These are phyloP conservation scores for Diorhabda sublineata DNA, from an alignment of 1,140 invertebrate genomes.

Conservation along the genomic window DNA sequence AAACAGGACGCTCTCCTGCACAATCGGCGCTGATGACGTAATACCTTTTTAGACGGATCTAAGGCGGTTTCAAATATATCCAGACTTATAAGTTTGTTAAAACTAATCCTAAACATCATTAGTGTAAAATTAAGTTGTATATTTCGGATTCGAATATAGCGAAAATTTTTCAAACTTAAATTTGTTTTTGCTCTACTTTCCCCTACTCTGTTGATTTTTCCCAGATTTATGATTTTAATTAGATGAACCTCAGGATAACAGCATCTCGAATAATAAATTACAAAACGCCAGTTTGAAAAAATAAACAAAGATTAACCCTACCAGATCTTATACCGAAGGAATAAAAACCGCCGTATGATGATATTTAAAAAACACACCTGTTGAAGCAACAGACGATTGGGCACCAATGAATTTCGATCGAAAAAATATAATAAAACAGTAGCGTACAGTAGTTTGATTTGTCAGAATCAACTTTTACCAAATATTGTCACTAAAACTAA, in stretches of 20 bases:
- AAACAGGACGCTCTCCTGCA: too few relatives aligned
- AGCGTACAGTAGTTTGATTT: neutral
- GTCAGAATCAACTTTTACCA: too few relatives aligned
- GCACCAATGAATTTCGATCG: constrained; percentile 15
- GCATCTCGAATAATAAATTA: constrained; percentile 16
- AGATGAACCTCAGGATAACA: constrained; percentile 7
- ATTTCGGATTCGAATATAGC: too few relatives aligned
- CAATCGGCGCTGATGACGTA: too few relatives aligned
- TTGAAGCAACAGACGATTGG: constrained; percentile 12
- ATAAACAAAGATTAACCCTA: constrained; percentile 16
- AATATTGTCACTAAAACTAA: too few relatives aligned
- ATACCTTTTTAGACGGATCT: too few relatives aligned
- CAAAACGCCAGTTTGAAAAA: constrained; percentile 6
- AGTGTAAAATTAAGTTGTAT: too few relatives aligned
- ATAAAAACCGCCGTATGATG: constrained; percentile 12
- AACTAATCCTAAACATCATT: too few relatives aligned
- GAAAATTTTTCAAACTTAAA: too few relatives aligned
- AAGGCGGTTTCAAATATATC: too few relatives aligned
- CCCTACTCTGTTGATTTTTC: constrained; percentile 7
- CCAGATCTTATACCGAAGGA: constrained; percentile 11
- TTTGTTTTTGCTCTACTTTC: neutral
- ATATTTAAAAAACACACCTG: constrained; percentile 18
- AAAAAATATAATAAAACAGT: constrained; percentile 5
- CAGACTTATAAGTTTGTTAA: too few relatives aligned
- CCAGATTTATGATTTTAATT: constrained; percentile 13